phyloP scores from a whole-genome alignment of 2,797 vertebrate species.

The Acropternis orthonyx region DNA sequence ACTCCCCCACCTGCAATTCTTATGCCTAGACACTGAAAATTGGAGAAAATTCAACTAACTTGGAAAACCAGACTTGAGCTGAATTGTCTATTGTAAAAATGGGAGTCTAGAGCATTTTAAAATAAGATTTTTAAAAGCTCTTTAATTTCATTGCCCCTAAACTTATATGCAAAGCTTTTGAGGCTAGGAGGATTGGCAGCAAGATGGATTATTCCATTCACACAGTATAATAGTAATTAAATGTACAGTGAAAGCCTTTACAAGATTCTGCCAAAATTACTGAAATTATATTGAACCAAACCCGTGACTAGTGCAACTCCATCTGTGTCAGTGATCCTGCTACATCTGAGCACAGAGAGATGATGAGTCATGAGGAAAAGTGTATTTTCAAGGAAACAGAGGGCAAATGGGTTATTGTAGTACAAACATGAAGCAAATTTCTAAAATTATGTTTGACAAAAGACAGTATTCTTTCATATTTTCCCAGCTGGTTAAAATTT shows the following conservation, averaged over 20 bases:
- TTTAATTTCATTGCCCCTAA: background rate
- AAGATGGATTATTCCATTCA: background rate
- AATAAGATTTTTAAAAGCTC: background rate
- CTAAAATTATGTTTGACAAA: slow-evolving; percentile 13
- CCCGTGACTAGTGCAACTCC: background rate
- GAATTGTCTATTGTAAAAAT: background rate
- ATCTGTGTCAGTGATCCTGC: slow-evolving; percentile 8
- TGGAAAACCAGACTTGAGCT: background rate
- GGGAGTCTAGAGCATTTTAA: background rate
- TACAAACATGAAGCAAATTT: background rate
- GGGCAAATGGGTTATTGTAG: background rate
- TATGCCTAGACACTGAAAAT: background rate
- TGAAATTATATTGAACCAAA: slow-evolving; percentile 8
- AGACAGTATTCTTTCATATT: slow-evolving; percentile 40
- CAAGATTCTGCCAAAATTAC: slow-evolving; percentile 18
- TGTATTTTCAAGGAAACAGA: background rate
- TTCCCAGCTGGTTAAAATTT: slow-evolving; percentile 75
- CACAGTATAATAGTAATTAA: slow-evolving; percentile 15
- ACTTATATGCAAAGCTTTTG: background rate
- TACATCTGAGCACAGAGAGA: background rate
- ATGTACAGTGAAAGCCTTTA: slow-evolving; percentile 1
- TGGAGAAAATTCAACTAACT: background rate
- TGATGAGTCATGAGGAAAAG: slow-evolving; percentile 8
- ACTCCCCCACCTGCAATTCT: fast-evolving
- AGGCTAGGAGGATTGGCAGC: background rate